Evolutionary conservation across 2,113 vertebrate species (phyloP).

Genomic region (Anoura caudifer): DNA sequence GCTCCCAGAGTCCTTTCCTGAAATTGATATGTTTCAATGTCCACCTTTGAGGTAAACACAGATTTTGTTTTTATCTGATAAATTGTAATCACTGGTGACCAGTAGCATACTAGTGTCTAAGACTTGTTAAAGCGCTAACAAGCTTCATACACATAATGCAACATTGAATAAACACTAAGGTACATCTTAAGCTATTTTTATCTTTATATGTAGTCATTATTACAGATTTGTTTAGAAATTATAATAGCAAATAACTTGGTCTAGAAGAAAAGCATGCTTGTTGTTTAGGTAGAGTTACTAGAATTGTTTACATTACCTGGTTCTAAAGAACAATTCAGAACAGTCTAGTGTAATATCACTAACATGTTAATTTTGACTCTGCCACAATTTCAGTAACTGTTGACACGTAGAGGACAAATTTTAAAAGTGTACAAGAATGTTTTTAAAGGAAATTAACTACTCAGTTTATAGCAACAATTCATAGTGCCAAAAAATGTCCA

Average conservation of each 20-base stretch:
- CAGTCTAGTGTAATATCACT: background rate
- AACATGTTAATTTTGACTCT: background rate
- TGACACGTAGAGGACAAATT: background rate
- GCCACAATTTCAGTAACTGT: background rate
- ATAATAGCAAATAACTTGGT: background rate
- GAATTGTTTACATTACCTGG: background rate
- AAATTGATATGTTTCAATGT: background rate
- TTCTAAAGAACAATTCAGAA: background rate
- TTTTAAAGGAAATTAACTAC: background rate
- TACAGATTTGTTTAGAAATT: constrained; percentile 19
- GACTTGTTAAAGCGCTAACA: background rate
- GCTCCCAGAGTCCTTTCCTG: background rate
- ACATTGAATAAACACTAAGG: background rate
- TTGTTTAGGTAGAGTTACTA: constrained; percentile 24
- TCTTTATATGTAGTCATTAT: background rate
- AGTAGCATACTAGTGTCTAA: background rate
- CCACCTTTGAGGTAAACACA: background rate
- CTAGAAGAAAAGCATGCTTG: background rate
- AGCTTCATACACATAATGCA: background rate
- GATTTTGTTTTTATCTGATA: background rate
- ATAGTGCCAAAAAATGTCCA: background rate
- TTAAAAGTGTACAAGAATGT: background rate
- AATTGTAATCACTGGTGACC: background rate
- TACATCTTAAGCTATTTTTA: constrained; percentile 17
- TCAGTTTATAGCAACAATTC: background rate